Conservation (phyloP, 1,140 invertebrate species). For the Acromyrmex heyeri region DNA sequence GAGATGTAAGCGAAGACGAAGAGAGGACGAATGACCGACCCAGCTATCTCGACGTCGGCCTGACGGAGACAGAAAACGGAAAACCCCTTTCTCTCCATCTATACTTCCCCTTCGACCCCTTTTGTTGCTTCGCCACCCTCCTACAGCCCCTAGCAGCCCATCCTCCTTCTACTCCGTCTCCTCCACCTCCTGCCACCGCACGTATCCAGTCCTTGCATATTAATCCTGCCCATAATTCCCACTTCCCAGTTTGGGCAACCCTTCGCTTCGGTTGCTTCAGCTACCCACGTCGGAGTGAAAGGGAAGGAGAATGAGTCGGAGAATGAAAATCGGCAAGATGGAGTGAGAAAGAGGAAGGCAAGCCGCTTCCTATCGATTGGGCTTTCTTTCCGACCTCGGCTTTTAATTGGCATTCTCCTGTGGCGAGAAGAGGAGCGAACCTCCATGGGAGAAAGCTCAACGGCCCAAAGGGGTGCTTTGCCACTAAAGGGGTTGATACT, state of each 20-base stretch:
- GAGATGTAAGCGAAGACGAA: conserved; percentile 41
- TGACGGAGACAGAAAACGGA: conserved; percentile 68
- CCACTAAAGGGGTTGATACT: conserved; percentile 46
- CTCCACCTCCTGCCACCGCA: conserved; percentile 81
- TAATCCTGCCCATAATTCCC: conserved; percentile 87
- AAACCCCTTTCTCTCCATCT: conserved; percentile 75
- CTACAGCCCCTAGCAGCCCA: conserved; percentile 77
- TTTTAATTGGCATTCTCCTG: conserved; percentile 87
- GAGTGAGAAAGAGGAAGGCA: conserved; percentile 75
- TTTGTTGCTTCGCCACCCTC: conserved; percentile 85
- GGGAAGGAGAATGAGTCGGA: conserved; percentile 75
- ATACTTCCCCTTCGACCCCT: conserved; percentile 85
- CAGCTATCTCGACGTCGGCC: conserved; percentile 66
- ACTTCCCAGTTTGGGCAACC: conserved; percentile 87
- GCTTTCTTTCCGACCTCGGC: conserved; percentile 84
- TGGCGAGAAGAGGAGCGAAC: conserved; percentile 82
- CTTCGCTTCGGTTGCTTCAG: conserved; percentile 82
- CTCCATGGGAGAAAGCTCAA: conserved; percentile 69
- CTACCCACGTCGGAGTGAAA: conserved; percentile 77
- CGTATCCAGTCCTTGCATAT: conserved; percentile 87
- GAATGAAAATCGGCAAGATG: conserved; percentile 75
- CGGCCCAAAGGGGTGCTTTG: conserved; percentile 60
- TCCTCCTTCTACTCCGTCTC: conserved; percentile 73
- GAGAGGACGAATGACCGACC: conserved; percentile 68
- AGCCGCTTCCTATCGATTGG: conserved; percentile 85